Evolutionary conservation across 2,797 vertebrate genomes (phyloP), one percentile per base, ranked within the genome.

Genomic region (Myiotriccus ornatus): DNA sequence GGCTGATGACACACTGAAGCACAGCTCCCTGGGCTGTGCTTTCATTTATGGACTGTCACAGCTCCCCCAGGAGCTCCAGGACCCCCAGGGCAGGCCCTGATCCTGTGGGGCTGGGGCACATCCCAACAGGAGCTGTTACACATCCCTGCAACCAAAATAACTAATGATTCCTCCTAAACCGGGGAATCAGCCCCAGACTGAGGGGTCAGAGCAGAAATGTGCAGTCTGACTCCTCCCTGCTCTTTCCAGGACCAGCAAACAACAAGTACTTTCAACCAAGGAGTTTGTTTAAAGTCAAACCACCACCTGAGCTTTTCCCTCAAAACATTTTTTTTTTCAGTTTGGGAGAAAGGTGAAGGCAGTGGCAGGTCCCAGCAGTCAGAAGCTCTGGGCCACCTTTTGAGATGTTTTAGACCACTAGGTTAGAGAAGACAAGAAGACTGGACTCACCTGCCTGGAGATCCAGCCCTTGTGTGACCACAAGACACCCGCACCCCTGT

Each of bases 1-100:
- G 39, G 95, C 90, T 89, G 94, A 64, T 56, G 93, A 89, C 44
- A 70, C 19, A 62, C 37, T 7, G 43, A 15, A 52, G 71, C 63
- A 60, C 0, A 84, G 74, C 74, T 69, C 50, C 13, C 35, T 2
- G 65, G 73, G 69, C 39, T 52, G 15, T 37, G 93, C 39, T 84
- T 14, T 75, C 3, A 64, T 69, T 91, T 85, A 89, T 77, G 85
- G n/a, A 25, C 0, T 3, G 76, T n/a, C 91, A 91, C 14, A 1
- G 44, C 44, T 83, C 57, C 37, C 32, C 14, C 0, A 1, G 55
- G 71, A 82, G 87, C 46, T 18, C 8, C 62, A 12, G 59, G n/a
- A 87, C 13, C 67, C 27, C 11, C 22, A 23, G 46, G 59, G 46
- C 88, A 73, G 55, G 32, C 62, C 69, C 47, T 44, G 87, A 59